Evolutionary conservation across 2,797 vertebrate species (phyloP).

Genomic region (Sarcoramphus papa): DNA sequence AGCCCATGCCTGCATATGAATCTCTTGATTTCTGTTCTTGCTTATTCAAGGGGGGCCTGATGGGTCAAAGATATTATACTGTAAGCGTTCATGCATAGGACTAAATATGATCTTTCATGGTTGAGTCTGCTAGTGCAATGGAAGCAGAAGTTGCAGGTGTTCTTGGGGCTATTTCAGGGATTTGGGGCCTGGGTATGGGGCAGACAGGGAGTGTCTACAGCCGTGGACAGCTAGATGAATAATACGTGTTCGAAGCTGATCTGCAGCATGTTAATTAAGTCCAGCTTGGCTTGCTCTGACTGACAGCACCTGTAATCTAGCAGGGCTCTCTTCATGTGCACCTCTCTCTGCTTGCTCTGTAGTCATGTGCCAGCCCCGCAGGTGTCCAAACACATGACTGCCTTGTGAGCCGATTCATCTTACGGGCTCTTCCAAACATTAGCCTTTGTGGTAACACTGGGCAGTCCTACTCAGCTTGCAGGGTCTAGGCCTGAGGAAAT

Average conservation of each 20-base stretch:
- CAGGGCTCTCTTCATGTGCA: not conserved
- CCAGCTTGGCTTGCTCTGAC: not conserved
- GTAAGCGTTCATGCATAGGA: rapidly evolving
- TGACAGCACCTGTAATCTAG: not conserved
- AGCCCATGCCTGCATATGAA: not conserved
- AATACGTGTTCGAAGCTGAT: not conserved
- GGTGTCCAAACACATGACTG: not conserved
- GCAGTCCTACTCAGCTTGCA: not conserved
- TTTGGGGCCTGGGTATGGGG: not conserved
- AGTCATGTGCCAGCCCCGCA: not conserved
- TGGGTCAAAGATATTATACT: not conserved
- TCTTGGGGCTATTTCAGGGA: not conserved
- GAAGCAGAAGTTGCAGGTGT: not conserved
- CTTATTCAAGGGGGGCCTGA: not conserved
- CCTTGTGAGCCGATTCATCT: not conserved
- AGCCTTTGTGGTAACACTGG: not conserved
- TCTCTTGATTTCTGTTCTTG: not conserved
- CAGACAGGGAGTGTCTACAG: not conserved
- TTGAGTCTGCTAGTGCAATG: not conserved
- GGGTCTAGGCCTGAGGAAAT: not conserved
- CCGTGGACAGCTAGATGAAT: not conserved
- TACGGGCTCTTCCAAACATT: not conserved
- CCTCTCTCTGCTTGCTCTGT: not conserved
- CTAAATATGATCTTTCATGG: not conserved
- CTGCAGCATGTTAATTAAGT: not conserved